Evolutionary conservation across 2,888 invertebrate genomes (phyloP).

Genomic region (Lymantria monacha): DNA sequence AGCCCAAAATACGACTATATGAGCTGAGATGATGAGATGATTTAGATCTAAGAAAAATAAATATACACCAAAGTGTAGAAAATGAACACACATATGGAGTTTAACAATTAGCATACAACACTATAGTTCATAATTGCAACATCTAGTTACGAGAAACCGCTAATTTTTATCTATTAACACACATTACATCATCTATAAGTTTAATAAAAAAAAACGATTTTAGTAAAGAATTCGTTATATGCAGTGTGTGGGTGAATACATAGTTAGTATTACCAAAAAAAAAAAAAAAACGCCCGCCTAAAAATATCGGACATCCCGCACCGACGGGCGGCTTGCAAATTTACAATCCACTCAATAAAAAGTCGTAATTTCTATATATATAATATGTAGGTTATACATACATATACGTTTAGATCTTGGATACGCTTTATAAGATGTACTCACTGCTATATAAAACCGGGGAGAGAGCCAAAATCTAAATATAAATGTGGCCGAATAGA

Average conservation of each 20-base stretch:
- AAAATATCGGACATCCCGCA: conserved; percentile 50
- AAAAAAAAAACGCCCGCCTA: conserved; percentile 52
- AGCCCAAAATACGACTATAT: no score
- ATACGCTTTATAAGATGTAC: conserved; percentile 81
- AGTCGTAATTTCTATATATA: conserved; percentile 78
- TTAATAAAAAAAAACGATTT: conserved; percentile 23
- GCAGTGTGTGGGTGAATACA: conserved; percentile 43
- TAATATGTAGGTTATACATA: conserved; percentile 55
- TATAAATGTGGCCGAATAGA: conserved; percentile 78
- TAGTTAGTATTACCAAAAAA: conserved; percentile 48
- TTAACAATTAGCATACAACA: background rate
- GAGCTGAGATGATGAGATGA: no score
- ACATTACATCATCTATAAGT: conserved; percentile 18
- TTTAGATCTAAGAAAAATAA: no score
- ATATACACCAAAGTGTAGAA: background rate
- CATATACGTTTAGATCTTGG: conserved; percentile 70
- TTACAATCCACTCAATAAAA: conserved; percentile 77
- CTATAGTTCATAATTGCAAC: background rate
- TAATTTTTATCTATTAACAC: conserved; percentile 5
- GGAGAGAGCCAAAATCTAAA: conserved; percentile 85
- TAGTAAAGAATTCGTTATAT: conserved; percentile 31
- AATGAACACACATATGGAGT: background rate
- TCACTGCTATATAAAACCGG: conserved; percentile 83
- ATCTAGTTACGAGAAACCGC: background rate
- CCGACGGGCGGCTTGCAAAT: conserved; percentile 66